Evolutionary conservation across 2,888 invertebrate genomes (phyloP).

Genomic region (Ceraclea dissimilis): DNA sequence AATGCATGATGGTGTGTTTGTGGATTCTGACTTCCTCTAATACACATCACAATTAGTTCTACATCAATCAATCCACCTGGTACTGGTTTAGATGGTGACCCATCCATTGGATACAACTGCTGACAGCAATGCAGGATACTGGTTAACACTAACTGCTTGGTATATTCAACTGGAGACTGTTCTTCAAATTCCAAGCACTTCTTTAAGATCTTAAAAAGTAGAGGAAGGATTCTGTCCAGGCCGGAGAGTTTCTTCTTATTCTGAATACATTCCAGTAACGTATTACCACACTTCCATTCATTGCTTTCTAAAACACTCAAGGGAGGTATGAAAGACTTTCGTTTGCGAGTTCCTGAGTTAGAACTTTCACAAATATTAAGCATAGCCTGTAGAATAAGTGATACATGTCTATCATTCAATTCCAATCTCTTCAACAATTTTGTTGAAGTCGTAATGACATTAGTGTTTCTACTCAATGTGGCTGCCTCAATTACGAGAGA

Average conservation of each 20-base stretch:
- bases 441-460: conserved; percentile 52
- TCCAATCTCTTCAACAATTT: conserved; percentile 60
- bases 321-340: conserved; percentile 44
- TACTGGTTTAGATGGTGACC: conserved; percentile 38
- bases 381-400: conserved; percentile 54
- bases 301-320: conserved; percentile 55
- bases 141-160: conserved; percentile 78
- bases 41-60: conserved; percentile 78
- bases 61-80: conserved; percentile 55
- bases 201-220: conserved; percentile 70
- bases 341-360: conserved; percentile 36
- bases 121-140: conserved; percentile 65
- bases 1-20: conserved; percentile 94
- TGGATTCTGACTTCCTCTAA: conserved; percentile 85
- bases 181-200: conserved; percentile 75
- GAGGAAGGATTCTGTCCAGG: conserved; percentile 58
- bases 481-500: conserved; percentile 48
- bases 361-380: conserved; percentile 42
- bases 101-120: conserved; percentile 41
- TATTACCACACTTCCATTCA: conserved; percentile 73
- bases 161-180: conserved; percentile 76
- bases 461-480: conserved; percentile 51
- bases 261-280: conserved; percentile 77
- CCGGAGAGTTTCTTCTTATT: conserved; percentile 72
- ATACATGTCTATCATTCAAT: conserved; percentile 54